Percentiles rank a stretch among this genome's conserved stretches.
These are phyloP conservation scores for Molossus molossus DNA, from an alignment of 2,797 vertebrate species.

Conservation along the genomic window DNA sequence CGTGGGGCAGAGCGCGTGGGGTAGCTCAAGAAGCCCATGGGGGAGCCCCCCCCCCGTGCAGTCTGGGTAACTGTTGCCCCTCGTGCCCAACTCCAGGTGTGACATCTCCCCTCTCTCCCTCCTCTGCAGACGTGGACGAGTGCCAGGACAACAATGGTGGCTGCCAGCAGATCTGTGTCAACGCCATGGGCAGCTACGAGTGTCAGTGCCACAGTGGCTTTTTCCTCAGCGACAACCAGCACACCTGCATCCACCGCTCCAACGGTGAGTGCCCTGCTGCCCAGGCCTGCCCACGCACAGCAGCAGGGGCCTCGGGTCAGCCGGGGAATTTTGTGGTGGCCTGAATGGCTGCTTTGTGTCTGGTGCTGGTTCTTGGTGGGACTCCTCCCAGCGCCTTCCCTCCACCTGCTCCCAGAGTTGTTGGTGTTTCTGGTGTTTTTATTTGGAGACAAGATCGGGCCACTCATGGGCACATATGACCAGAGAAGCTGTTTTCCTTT, in stretches of 20 bases:
- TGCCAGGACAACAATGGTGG: slow-evolving; percentile 98
- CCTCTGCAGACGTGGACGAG: slow-evolving; percentile 94
- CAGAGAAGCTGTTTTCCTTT: neutral
- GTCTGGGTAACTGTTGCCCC: neutral
- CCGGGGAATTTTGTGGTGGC: rapidly evolving
- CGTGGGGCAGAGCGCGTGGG: rapidly evolving
- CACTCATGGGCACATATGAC: neutral
- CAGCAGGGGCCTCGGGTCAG: rapidly evolving
- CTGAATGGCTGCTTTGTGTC: neutral
- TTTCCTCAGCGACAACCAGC: slow-evolving; percentile 99
- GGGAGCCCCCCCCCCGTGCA: rapidly evolving
- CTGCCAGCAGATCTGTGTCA: slow-evolving; percentile 98
- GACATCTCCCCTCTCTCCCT: neutral
- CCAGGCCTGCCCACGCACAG: too few species aligned
- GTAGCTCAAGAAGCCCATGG: neutral
- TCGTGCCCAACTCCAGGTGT: neutral
- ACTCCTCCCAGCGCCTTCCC: neutral
- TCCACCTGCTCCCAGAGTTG: neutral
- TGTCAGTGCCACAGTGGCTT: slow-evolving; percentile 96
- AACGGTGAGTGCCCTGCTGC: slow-evolving; percentile 93
- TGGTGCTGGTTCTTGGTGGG: neutral
- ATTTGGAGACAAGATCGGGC: neutral
- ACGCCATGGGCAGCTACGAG: slow-evolving; percentile 98
- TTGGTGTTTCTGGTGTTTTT: neutral
- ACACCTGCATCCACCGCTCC: slow-evolving; percentile 99